These are phyloP conservation scores for Calypte anna DNA, from an alignment of 2,113 vertebrate genomes.

Conservation along the genomic window DNA sequence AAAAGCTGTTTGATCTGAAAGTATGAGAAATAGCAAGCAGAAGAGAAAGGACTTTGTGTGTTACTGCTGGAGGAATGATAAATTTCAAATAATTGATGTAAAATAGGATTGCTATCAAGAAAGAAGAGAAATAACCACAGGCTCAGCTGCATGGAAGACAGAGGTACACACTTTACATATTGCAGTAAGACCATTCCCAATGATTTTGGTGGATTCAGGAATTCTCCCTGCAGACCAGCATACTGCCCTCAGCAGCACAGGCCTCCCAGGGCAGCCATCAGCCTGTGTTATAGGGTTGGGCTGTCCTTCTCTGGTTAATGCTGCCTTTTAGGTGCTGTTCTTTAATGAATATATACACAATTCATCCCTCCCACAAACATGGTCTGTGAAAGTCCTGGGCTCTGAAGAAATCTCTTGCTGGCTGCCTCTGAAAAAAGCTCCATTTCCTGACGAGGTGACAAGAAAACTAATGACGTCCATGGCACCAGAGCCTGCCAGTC, in stretches of 20 bases:
- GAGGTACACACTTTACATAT: background rate
- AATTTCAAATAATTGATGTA: background rate
- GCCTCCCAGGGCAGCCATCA: background rate
- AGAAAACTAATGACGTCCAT: background rate
- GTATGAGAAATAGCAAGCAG: background rate
- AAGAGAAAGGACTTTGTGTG: background rate
- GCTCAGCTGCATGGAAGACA: background rate
- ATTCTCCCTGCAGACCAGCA: background rate
- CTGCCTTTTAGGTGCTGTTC: background rate
- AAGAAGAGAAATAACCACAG: background rate
- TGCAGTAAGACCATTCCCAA: background rate
- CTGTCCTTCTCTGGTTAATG: rapidly evolving
- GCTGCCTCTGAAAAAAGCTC: background rate
- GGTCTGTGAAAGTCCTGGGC: background rate
- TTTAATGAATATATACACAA: background rate
- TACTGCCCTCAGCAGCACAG: rapidly evolving
- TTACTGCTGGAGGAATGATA: background rate
- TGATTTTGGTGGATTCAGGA: background rate
- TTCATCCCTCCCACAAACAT: background rate
- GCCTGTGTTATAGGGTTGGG: background rate
- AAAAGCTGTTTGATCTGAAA: slow-evolving; percentile 35
- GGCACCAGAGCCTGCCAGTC: background rate
- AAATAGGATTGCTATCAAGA: background rate
- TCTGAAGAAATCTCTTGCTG: background rate
- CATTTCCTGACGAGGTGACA: background rate